Conservation (phyloP, 2,888 invertebrate genomes). For the Aphidoletes aphidimyza region DNA sequence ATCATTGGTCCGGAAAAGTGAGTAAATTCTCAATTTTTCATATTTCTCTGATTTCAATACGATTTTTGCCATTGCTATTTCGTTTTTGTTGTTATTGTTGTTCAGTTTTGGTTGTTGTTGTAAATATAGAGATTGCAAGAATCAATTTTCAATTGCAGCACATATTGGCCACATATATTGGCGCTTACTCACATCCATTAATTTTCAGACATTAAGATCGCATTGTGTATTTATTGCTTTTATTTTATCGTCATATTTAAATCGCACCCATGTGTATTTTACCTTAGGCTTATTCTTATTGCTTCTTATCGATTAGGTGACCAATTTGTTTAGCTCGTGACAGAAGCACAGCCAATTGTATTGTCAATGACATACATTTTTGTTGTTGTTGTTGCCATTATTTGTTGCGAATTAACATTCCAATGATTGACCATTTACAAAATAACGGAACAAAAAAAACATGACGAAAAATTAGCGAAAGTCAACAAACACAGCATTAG, state of each 20-base stretch:
- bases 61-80: not conserved
- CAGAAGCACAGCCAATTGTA: not conserved
- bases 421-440: not conserved
- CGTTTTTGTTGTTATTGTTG: too few relatives aligned
- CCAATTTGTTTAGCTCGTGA: slow-evolving; percentile 4
- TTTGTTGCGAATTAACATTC: not conserved
- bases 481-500: not conserved
- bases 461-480: not conserved
- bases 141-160: too few relatives aligned
- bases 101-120: too few relatives aligned
- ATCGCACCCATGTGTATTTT: not conserved
- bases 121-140: too few relatives aligned
- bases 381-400: not conserved
- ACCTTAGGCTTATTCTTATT: not conserved
- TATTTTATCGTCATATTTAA: not conserved
- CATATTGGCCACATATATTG: not conserved
- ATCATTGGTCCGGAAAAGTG: slow-evolving; percentile 55
- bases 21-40: slow-evolving; percentile 26
- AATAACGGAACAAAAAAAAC: not conserved
- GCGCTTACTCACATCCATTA: not conserved
- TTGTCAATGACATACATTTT: slow-evolving; percentile 29
- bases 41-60: not conserved
- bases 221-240: not conserved
- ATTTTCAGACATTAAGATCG: not conserved
- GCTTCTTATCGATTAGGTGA: not conserved